Base-by-base conservation (phyloP, 2,113 vertebrate genomes). In the Smithornis capensis region DNA sequence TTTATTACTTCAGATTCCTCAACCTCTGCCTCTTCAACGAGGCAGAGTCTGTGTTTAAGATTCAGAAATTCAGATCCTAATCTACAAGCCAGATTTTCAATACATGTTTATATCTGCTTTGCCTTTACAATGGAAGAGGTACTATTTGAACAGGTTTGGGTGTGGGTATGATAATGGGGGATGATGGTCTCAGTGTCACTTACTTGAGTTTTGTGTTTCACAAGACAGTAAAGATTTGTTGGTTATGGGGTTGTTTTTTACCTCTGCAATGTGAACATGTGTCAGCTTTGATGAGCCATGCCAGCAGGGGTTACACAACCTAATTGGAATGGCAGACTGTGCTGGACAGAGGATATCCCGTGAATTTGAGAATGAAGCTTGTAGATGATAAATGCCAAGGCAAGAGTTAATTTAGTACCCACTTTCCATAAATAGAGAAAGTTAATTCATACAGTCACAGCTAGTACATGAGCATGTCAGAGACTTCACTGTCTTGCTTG, bases 341-440 rank as follows among this genome's bases (percentile, higher is more conserved):
- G 81, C 45, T 3, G 42, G 85, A 92, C 85, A 82, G 69, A 87
- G 75, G 89, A 83, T 78, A 78, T 55, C 88, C 68, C 38, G 0
- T 83, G 65, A 94, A 91, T 83, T 87, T 95, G 89, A 95, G 94
- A 96, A 95, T 68, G 76, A 91, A 96, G 57, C 73, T 92, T 64
- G 65, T 44, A 38, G 73, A 80, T 76, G 89, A 74, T 94, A 78
- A 94, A 93, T 96, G 87, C 92, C 90, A 94, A 91, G 87, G 62
- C 80, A 87, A 68, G 91, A 91, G 79, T 95, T 92, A 95, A 93
- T 93, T 96, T 95, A 95, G 64, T 91, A 81, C 85, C 68, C 45
- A 1, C 79, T 92, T 95, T 86, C 96, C 91, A 95, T 95, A 97
- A 97, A 97, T 96, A 97, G 96, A 89, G 93, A 87, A 95, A 96